Evolutionary conservation across 2,888 invertebrate species (phyloP), one percentile per base, ranked within the genome.

Genomic region (Unio delphinus): DNA sequence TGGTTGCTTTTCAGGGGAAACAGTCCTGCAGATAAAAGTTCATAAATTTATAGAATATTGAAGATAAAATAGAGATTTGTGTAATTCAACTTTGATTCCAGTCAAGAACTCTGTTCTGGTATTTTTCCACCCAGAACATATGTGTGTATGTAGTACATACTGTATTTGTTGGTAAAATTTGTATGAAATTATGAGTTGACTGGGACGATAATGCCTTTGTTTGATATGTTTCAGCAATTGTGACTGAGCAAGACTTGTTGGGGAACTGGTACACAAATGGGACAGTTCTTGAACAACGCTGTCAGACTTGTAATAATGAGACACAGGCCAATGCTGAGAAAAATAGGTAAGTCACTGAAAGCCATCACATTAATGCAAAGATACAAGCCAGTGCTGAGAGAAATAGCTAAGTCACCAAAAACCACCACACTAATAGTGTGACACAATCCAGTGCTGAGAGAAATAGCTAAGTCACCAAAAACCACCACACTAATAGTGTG

Each of bases 291-390:
- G 64, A 68, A 11, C 76, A 76, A 55, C 30, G 63, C 4, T 86
- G 86, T 69, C 61, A 74, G 45, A 45, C 63, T 3, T 87, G 87
- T 80, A 34, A 64, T 4, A 67, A 63, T 7, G 68, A 70, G 18
- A 85, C 85, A 5, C 73, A 74, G 26, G 81, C 83, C n/a, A 80
- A 79, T 73, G 58, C 63, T 23, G 75, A 72, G 26, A 74, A 71
- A 26, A 73, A 74, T 69, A 81, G 81, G 87, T 86, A 78, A 23
- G 2, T 30, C 26, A 23, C 61, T 26, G 6, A 30, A 30, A 30
- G 4, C 1, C 28, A 30, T 30, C 30, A 30, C 30, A 30, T 6
- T 80, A 30, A 64, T 4, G 68, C 64, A 5, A 68, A 70, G 17
- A 85, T 85, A 7, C 73, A 74, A 23, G 80, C 83, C 20, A 80